These are phyloP conservation scores for Chymomyza caudatula DNA, from an alignment of 2,888 invertebrate species.

Conservation along the genomic window DNA sequence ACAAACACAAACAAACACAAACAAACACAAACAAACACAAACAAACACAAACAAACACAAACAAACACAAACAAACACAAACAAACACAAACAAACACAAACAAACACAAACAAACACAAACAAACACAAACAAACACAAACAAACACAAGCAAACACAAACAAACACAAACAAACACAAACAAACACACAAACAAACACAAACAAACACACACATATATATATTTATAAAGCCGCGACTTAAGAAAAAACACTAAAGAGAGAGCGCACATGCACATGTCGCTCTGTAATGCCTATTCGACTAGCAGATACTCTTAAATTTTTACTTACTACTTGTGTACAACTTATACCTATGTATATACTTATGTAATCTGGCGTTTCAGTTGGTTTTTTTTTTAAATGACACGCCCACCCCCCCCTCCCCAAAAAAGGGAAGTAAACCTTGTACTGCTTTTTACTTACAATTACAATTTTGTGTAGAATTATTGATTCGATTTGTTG, in stretches of 20 bases:
- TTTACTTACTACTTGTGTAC: not conserved
- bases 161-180: constrained; percentile 14
- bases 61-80: constrained; percentile 19
- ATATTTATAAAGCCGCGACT: not conserved
- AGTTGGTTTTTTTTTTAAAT: constrained; percentile 2
- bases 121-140: constrained; percentile 17
- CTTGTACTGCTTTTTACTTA: constrained; percentile 29
- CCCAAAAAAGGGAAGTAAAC: not conserved
- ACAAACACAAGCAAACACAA: constrained; percentile 17
- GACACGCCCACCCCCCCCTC: not conserved
- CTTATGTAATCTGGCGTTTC: too few relatives aligned
- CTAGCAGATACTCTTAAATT: not conserved
- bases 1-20: constrained; percentile 17
- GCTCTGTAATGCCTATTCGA: not conserved
- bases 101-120: constrained; percentile 10
- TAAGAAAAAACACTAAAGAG: not conserved
- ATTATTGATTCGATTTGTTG: constrained; percentile 24
- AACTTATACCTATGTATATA: not conserved
- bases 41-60: constrained; percentile 13
- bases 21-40: constrained; percentile 14
- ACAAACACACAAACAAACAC: constrained; percentile 14
- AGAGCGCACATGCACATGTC: not conserved
- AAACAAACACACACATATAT: constrained; percentile 21
- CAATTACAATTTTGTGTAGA: constrained; percentile 49
- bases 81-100: constrained; percentile 16